phyloP scores from a whole-genome alignment of 1,140 invertebrate species.

The Plectus sambesii region DNA sequence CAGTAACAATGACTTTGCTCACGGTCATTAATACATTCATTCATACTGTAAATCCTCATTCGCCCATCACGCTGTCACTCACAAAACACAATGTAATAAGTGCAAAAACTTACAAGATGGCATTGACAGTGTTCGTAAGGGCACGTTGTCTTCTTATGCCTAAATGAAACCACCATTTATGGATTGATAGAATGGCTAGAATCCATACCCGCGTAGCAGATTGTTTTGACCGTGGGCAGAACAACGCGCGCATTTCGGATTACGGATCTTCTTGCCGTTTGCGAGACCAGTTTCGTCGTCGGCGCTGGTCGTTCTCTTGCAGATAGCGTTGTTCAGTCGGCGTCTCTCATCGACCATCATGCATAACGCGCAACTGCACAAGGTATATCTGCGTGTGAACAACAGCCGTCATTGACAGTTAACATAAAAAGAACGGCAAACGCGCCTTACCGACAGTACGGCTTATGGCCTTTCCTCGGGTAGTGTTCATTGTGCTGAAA shows the following conservation, averaged over 20 bases:
- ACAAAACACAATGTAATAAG: too few species aligned
- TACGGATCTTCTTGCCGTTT: slow-evolving; percentile 23
- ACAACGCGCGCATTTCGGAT: slow-evolving; percentile 34
- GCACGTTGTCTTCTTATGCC: slow-evolving; percentile 31
- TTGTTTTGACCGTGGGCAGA: slow-evolving; percentile 30
- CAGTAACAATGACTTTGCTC: too few species aligned
- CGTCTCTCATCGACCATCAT: slow-evolving; percentile 33
- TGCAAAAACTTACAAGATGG: slow-evolving; percentile 23
- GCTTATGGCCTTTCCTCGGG: slow-evolving; percentile 33
- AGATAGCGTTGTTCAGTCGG: slow-evolving; percentile 24
- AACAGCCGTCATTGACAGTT: slow-evolving; percentile 3
- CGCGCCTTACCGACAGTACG: slow-evolving; percentile 22
- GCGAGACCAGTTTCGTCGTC: slow-evolving; percentile 3
- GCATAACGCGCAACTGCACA: slow-evolving; percentile 26
- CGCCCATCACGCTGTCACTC: too few species aligned
- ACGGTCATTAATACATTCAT: too few species aligned
- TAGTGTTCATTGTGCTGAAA: slow-evolving; percentile 28
- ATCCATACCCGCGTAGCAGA: slow-evolving; percentile 26
- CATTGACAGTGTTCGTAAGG: slow-evolving; percentile 25
- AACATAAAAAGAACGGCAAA: background rate
- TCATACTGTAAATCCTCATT: slow-evolving; percentile 6
- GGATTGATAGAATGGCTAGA: too few species aligned
- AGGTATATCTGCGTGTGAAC: slow-evolving; percentile 19
- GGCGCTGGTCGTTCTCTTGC: slow-evolving; percentile 13
- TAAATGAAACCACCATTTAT: too few species aligned